Evolutionary conservation across 2,797 vertebrate genomes (phyloP), one percentile per base, ranked within the genome.

Genomic region (Chrysocyon brachyurus): DNA sequence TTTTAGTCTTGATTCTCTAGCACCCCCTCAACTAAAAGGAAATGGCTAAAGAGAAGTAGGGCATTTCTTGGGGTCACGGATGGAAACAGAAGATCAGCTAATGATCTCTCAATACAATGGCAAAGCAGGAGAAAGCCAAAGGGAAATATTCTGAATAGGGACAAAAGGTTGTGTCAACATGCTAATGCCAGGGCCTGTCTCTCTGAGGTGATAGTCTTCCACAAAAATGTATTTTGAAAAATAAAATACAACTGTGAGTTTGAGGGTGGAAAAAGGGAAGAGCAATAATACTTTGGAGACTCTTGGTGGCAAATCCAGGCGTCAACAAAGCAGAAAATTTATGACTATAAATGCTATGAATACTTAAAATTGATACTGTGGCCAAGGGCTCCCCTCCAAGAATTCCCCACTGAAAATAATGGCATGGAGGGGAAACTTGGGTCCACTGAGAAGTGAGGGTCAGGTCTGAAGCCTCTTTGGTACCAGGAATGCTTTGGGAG

Each of bases 391-490:
- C 91, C 86, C 94, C 94, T 97, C 92, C 63, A 94, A 97, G 75
- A 97, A 95, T 77, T 95, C 63, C 85, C 96, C 96, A 94, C 66
- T 88, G 86, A 92, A 97, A 90, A 92, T 61, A 92, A 96, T n/a
- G 81, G 61, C 90, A 70, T 28, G 14, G 68, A 88, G 85, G 70
- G 89, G 82, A 93, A 91, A 93, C 59, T 63, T 54, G 83, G 91
- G 75, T 95, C 83, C 96, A 73, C 91, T 87, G 83, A 97, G 85
- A 78, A 88, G 54, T 61, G 84, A 95, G 96, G 68, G 87, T 95
- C 86, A 84, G 92, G 95, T 97, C 9, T 87, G 95, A 98, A 96
- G 97, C 97, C 97, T 97, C 98, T 98, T 98, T 98, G 98, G 98
- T 98, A 97, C 97, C 77, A 97, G 46, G 88, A 97, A 82, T 97